Evolutionary conservation across 2,888 invertebrate species (phyloP), one percentile per base, ranked within the genome.

Genomic region (Eueremaeus valkanovi): DNA sequence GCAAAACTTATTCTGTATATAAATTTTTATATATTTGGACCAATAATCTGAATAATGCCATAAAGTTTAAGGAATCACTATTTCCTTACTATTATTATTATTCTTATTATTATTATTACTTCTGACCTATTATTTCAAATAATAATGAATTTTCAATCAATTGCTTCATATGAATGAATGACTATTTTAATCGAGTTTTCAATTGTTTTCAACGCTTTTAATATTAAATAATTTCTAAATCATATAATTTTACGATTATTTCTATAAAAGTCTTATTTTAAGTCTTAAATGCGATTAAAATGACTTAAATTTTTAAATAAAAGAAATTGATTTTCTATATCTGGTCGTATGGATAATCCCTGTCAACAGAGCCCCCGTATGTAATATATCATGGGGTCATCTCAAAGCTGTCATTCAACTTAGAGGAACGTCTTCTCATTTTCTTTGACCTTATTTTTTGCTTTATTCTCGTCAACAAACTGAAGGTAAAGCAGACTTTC

Each of bases 401-500:
- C n/a, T n/a, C n/a, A n/a, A n/a, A n/a, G n/a, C n/a, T n/a, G n/a
- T n/a, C n/a, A n/a, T n/a, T n/a, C n/a, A n/a, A n/a, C n/a, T 31
- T 33, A 24, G 31, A 61, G 29, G 27, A 31, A 61, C 61, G 16
- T 61, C 5, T 36, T 66, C 8, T 66, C 36, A 36, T 8, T 66
- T 66, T 66, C 66, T 11, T n/a, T 66, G 66, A 66, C 66, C 66
- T 66, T 36, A 66, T 66, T 66, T 31, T 13, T 27, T 63, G 8
- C 27, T 18, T 9, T 58, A 58, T 58, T 58, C 8, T 66, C 36
- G 2, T 36, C 13, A 63, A 31, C 66, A 33, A n/a, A 18, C 3
- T 36, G 66, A 66, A 31, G 66, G 36, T 66, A 66, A 66, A 66
- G 63, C 31, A 63, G 63, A 63, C 21, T 66, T 66, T 66, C 66